Conservation (phyloP, 2,113 vertebrate genomes). For the Phyllostomus discolor region DNA sequence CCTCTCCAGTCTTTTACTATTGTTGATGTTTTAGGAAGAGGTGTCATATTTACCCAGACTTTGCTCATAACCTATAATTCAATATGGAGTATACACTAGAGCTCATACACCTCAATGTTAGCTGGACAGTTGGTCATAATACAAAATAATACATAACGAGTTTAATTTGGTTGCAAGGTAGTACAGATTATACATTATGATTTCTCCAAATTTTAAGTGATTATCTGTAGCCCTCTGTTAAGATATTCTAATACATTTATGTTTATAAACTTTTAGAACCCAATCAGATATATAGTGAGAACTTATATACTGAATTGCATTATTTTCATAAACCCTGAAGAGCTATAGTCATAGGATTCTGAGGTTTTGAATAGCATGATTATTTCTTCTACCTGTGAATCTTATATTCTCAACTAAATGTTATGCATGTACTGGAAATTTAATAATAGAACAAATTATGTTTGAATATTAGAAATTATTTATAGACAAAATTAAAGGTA, state of each 20-base stretch:
- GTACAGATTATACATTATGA: neutral
- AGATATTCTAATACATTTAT: neutral
- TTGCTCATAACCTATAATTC: neutral
- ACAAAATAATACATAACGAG: neutral
- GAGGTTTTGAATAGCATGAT: neutral
- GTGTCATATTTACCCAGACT: neutral
- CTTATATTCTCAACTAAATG: neutral
- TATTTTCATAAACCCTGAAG: neutral
- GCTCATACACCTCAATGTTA: neutral
- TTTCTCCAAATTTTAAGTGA: neutral
- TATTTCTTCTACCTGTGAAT: neutral
- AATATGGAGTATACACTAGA: neutral
- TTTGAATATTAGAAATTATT: neutral
- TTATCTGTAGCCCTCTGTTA: neutral
- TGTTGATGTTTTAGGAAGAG: neutral
- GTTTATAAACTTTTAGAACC: neutral
- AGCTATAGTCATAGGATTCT: neutral
- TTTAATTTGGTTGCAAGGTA: neutral
- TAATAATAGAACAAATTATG: neutral
- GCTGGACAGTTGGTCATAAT: neutral
- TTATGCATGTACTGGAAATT: neutral
- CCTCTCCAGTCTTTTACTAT: neutral
- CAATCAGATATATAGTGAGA: neutral
- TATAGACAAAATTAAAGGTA: neutral
- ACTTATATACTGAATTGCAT: neutral